These are phyloP conservation scores for Takifugu rubripes DNA, from an alignment of 2,797 vertebrate species.

Conservation along the genomic window DNA sequence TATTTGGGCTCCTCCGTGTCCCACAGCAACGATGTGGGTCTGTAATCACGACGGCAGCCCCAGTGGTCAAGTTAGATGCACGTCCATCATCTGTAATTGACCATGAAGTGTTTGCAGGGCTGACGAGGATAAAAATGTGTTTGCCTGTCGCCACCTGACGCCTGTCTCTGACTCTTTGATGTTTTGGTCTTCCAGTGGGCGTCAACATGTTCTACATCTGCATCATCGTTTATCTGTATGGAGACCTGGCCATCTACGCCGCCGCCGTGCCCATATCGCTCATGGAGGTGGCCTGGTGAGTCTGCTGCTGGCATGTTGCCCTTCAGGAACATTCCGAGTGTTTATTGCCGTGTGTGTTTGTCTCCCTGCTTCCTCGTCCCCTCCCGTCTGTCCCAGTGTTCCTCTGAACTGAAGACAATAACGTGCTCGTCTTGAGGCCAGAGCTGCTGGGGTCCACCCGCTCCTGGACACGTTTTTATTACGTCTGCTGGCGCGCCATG, in stretches of 20 bases:
- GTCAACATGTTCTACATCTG: constrained; percentile 99
- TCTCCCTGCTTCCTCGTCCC: constrained; percentile 1
- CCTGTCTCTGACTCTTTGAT: background rate
- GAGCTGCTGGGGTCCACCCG: constrained; percentile 31
- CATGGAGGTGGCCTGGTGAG: constrained; percentile 97
- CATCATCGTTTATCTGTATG: constrained; percentile 95
- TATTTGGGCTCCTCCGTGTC: constrained; percentile 29
- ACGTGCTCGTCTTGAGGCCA: constrained; percentile 30
- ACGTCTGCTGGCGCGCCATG: constrained; percentile 21
- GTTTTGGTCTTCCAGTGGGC: constrained; percentile 80
- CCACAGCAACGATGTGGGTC: constrained; percentile 23
- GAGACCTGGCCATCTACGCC: constrained; percentile 96
- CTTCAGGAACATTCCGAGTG: constrained; percentile 12
- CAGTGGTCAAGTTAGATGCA: constrained; percentile 17
- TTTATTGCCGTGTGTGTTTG: background rate
- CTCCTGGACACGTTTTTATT: constrained; percentile 68
- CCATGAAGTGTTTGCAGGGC: constrained; percentile 19
- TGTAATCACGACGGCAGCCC: constrained; percentile 24
- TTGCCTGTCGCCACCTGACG: constrained; percentile 1
- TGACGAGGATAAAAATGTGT: constrained; percentile 39
- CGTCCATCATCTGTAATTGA: constrained; percentile 20
- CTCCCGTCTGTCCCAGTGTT: background rate
- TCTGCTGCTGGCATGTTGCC: constrained; percentile 10
- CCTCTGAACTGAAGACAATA: constrained; percentile 47
- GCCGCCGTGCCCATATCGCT: constrained; percentile 94